Evolutionary conservation across 2,113 vertebrate genomes (phyloP), one percentile per base, ranked within the genome.

Genomic region (Lagopus leucura): DNA sequence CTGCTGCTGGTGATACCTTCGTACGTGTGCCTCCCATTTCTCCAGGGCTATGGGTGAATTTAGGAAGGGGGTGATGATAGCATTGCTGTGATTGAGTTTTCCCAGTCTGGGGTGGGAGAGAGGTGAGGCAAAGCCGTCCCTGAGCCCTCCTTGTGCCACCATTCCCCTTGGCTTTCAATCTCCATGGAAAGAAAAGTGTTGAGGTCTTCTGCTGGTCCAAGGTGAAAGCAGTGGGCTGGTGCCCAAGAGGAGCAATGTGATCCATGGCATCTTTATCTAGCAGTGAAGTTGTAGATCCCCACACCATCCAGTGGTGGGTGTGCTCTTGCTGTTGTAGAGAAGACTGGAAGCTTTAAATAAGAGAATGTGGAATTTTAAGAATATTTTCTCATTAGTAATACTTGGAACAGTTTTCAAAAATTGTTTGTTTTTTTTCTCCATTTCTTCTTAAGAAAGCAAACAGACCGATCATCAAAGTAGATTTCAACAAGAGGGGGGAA

Each of bases 291-390:
- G 11, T 3, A 22, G 45, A 34, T 36, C 75, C 38, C 36, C 21
- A 22, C n/a, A 54, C 40, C 32, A 42, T 34, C 30, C 30, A 38
- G 47, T n/a, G 40, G 47, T 30, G 43, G 48, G 30, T 50, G 21
- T 5, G 42, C 38, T 69, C 65, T 66, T 50, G 36, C 27, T 91
- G 73, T 79, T 74, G 45, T 13, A 30, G 16, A 38, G 38, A 38
- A 38, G 38, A 38, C 14, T 55, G 34, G 55, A 88, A 90, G 57
- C 28, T 83, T 80, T 73, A 83, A 95, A 52, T 73, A 43, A 88
- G 86, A 72, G 47, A 67, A 32, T 83, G 25, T 66, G 34, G 38
- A 57, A 84, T 71, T 45, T 8, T 7, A 40, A 11, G 8, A 15
- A 3, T 71, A 67, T 60, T 80, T 64, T 82, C 66, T 14, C 9